These are phyloP conservation scores for Cervus canadensis DNA, from an alignment of 2,113 vertebrate species.

Conservation along the genomic window DNA sequence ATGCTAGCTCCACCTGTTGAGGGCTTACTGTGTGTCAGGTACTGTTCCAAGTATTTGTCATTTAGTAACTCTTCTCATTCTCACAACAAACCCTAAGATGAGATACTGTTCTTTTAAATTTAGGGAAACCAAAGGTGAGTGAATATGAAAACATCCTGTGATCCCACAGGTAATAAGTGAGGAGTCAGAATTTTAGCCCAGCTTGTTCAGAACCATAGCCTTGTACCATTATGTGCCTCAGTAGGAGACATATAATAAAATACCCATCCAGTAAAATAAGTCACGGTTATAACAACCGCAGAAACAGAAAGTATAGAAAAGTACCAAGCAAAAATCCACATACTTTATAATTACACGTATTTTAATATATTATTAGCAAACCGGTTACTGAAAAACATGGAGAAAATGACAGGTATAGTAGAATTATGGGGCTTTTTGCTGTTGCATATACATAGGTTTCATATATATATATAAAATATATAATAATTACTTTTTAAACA, in stretches of 20 bases:
- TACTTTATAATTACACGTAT: background rate
- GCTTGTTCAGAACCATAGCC: background rate
- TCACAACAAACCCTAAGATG: background rate
- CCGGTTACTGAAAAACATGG: background rate
- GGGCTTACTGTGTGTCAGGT: background rate
- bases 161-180: background rate
- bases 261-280: background rate
- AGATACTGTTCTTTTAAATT: background rate
- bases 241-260: background rate
- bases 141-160: background rate
- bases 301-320: constrained; percentile 3
- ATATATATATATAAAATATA: background rate
- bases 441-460: background rate
- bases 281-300: background rate
- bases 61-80: background rate
- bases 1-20: background rate
- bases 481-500: background rate
- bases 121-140: background rate
- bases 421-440: background rate
- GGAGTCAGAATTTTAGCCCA: background rate
- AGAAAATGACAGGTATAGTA: background rate
- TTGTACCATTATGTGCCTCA: background rate
- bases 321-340: background rate
- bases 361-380: background rate
- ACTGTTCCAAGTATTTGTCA: background rate